These are phyloP conservation scores for Strigamia transsilvanica DNA, from an alignment of 2,888 invertebrate genomes.

Conservation along the genomic window DNA sequence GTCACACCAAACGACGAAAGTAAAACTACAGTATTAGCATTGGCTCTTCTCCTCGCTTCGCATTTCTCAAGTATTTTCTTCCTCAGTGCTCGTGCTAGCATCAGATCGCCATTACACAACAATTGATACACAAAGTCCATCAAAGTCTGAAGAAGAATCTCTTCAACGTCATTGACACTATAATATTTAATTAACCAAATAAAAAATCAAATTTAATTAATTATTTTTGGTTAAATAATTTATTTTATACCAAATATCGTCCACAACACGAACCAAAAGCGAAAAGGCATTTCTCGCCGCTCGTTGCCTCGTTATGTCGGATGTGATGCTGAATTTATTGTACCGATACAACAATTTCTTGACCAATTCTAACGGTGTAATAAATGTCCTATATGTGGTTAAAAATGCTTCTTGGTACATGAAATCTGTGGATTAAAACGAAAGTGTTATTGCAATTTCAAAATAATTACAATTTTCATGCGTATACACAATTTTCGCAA, in stretches of 20 bases:
- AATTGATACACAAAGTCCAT: constrained; percentile 95
- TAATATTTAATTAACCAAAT: constrained; percentile 36
- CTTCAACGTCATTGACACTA: constrained; percentile 85
- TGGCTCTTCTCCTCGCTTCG: constrained; percentile 67
- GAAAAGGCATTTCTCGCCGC: constrained; percentile 88
- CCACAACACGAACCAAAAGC: constrained; percentile 90
- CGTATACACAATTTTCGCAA: too few relatives aligned
- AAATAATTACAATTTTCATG: neutral
- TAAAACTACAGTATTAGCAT: constrained; percentile 67
- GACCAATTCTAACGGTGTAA: constrained; percentile 84
- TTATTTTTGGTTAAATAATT: neutral
- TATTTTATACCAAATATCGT: constrained; percentile 88
- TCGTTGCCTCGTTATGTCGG: constrained; percentile 71
- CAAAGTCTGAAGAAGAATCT: constrained; percentile 78
- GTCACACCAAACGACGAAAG: constrained; percentile 69
- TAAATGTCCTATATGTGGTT: constrained; percentile 96
- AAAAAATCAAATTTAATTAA: neutral
- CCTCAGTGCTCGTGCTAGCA: constrained; percentile 86
- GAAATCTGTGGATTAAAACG: constrained; percentile 72
- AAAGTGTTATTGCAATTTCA: neutral
- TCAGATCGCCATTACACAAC: constrained; percentile 89
- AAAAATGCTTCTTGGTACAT: constrained; percentile 97
- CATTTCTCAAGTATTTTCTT: constrained; percentile 91
- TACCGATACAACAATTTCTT: constrained; percentile 83
- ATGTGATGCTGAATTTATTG: constrained; percentile 77